Evolutionary conservation across 2,797 vertebrate species (phyloP), one percentile per base, ranked within the genome.

Genomic region (Falco columbarius): DNA sequence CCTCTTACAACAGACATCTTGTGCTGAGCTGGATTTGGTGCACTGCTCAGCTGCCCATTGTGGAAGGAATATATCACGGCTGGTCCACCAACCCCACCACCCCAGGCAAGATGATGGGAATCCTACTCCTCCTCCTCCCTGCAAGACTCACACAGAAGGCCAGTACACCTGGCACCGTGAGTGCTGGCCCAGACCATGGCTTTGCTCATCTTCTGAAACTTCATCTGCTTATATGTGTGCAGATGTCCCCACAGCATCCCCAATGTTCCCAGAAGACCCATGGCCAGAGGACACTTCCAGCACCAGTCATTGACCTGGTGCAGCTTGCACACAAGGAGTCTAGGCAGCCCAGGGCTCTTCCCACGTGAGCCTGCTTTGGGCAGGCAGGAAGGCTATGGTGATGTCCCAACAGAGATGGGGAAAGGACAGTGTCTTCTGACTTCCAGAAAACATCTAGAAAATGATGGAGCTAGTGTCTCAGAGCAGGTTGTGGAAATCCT

Each of bases 181-280:
- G 62, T 2, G 2, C 44, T 54, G 42, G 24, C 14, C 34, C 51
- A 61, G 21, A 10, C 11, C 29, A 13, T 8, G 38, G 10, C 11
- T 80, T 80, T 68, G 51, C 46, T 80, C 40, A 40, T 54, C 67
- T 74, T 34, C 38, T 74, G 34, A 38, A 65, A n/a, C 27, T 65
- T 68, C 44, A 30, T 23, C 84, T 65, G 17, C 62, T 36, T n/a
- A 17, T 44, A 26, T 30, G 38, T 15, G 27, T 2, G 0, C 30
- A 26, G 51, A 44, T 26, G 12, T 27, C 42, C 21, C 77, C 27
- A 40, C 38, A 47, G 42, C 32, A 55, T 14, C 11, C 12, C 26
- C 36, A 0, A 0, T 4, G 1, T 5, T 14, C 32, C 21, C 44
- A 61, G 29, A n/a, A 81, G n/a, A 56, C 10, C 54, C 38, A 21